Conservation (phyloP, 2,888 invertebrate genomes). For the Nephrotoma appendiculata region DNA sequence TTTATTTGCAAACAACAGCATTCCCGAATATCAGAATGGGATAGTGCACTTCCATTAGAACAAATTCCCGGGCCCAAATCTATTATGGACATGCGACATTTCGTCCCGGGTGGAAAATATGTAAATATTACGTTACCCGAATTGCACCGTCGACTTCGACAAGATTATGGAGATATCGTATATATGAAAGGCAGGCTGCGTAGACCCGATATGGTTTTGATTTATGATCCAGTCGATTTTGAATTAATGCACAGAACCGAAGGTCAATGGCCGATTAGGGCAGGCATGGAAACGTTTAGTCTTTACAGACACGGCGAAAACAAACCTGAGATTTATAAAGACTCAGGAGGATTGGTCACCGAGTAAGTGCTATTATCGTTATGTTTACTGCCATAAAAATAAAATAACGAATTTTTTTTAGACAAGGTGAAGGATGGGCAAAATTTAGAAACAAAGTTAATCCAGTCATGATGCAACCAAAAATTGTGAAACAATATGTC, state of each 20-base stretch:
- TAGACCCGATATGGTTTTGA: constrained; percentile 6
- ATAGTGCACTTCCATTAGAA: constrained; percentile 2
- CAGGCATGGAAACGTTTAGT: constrained; percentile 4
- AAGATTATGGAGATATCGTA: constrained; percentile 8
- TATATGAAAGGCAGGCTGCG: constrained; percentile 7
- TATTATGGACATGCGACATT: constrained; percentile 3
- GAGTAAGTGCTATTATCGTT: constrained; percentile 13
- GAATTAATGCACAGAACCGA: constrained; percentile 10
- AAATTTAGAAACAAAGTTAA: constrained; percentile 47
- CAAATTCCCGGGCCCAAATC: constrained; percentile 3
- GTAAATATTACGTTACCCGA: background rate
- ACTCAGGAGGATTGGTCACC: constrained; percentile 18
- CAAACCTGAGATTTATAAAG: constrained; percentile 14
- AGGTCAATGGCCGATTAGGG: constrained; percentile 8
- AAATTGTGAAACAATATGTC: constrained; percentile 35
- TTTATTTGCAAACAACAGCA: background rate
- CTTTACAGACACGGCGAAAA: constrained; percentile 3
- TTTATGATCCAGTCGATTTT: constrained; percentile 9
- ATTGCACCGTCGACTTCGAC: background rate
- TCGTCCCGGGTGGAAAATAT: constrained; percentile 4
- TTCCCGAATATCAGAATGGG: constrained; percentile 13
- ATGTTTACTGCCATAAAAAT: background rate
- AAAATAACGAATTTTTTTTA: constrained; percentile 1
- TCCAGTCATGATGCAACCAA: constrained; percentile 46
- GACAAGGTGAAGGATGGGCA: constrained; percentile 40